These are phyloP conservation scores for Motacilla tschutschensis DNA, from an alignment of 2,113 vertebrate genomes.

Conservation along the genomic window DNA sequence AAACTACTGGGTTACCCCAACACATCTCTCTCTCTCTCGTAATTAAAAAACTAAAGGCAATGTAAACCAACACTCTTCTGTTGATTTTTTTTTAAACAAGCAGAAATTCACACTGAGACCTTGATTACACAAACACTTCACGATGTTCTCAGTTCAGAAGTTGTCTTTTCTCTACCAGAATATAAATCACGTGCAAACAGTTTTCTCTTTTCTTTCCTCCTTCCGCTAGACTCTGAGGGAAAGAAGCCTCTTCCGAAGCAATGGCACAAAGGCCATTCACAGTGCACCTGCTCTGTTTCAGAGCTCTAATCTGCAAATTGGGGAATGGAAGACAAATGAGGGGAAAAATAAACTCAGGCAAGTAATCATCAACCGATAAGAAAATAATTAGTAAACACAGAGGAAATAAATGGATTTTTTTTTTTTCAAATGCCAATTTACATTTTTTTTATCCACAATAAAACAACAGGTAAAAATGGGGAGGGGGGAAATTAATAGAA, in stretches of 20 bases:
- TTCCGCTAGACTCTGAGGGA: background rate
- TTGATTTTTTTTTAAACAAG: background rate
- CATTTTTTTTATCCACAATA: background rate
- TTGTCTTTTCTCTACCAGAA: background rate
- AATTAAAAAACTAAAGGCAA: background rate
- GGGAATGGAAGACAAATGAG: background rate
- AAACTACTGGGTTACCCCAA: background rate
- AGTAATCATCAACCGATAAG: background rate
- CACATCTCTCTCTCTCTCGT: background rate
- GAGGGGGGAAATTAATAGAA: background rate
- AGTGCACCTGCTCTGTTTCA: background rate
- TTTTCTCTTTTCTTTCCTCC: background rate
- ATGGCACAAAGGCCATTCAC: background rate
- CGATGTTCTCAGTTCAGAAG: background rate
- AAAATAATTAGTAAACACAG: background rate
- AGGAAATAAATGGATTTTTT: background rate
- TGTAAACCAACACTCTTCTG: background rate
- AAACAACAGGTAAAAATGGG: background rate
- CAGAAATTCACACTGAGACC: background rate
- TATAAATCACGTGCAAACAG: background rate
- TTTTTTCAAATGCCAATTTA: background rate
- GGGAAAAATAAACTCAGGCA: background rate
- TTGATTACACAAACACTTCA: background rate
- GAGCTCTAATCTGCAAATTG: background rate
- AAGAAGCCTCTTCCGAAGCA: background rate